A percentile compares a stretch with the other conserved stretches of the same genome.
phyloP scores from a whole-genome alignment of 2,797 vertebrate genomes.

The Thalassophryne amazonica region DNA sequence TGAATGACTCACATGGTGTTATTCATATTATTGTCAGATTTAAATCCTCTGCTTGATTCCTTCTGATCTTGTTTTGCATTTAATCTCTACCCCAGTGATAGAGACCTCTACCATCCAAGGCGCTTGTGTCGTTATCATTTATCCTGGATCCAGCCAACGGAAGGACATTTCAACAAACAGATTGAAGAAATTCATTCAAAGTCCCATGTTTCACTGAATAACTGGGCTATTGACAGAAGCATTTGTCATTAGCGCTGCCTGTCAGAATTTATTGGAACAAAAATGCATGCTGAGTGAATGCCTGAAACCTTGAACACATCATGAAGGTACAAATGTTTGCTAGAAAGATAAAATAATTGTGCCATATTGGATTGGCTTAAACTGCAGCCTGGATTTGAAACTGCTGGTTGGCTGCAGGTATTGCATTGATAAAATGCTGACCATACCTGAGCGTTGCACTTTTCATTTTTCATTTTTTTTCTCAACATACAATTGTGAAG shows the following conservation, averaged over 20 bases:
- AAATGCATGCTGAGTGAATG: slow-evolving; percentile 42
- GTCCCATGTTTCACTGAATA: slow-evolving; percentile 57
- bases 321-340: slow-evolving; percentile 30
- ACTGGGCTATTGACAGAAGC: slow-evolving; percentile 58
- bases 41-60: slow-evolving; percentile 8
- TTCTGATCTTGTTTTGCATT: slow-evolving; percentile 21
- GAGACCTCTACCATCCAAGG: slow-evolving; percentile 23
- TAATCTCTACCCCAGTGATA: slow-evolving; percentile 26
- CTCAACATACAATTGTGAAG: slow-evolving; percentile 7
- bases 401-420: slow-evolving; percentile 15
- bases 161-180: slow-evolving; percentile 46
- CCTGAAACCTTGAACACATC: slow-evolving; percentile 41
- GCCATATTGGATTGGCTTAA: slow-evolving; percentile 44
- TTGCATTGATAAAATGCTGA: slow-evolving; percentile 7
- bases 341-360: slow-evolving; percentile 51
- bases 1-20: too few species aligned
- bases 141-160: slow-evolving; percentile 37
- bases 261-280: slow-evolving; percentile 65
- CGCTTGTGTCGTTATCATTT: slow-evolving; percentile 33
- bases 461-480: slow-evolving; percentile 1
- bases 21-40: slow-evolving; percentile 6
- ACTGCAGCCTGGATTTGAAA: slow-evolving; percentile 29
- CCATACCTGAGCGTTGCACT: neutral
- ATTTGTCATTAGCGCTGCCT: slow-evolving; percentile 66
- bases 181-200: slow-evolving; percentile 51